phyloP scores from a whole-genome alignment of 2,797 vertebrate genomes.

The Thunnus albacares region DNA sequence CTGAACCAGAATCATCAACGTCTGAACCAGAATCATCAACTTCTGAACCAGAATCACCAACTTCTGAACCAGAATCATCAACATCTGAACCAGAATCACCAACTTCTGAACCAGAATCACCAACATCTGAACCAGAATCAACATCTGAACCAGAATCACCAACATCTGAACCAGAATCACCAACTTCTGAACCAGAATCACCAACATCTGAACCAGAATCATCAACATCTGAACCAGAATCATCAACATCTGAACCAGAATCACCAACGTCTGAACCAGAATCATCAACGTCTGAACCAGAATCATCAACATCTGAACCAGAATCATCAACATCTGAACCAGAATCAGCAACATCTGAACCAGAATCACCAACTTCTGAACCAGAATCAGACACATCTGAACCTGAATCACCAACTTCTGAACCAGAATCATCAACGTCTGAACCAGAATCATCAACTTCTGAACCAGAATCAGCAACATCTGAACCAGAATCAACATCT shows the following conservation, averaged over 20 bases:
- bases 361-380: neutral
- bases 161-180: neutral
- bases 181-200: neutral
- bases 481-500: neutral
- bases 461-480: neutral
- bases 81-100: neutral
- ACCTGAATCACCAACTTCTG: neutral
- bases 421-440: neutral
- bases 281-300: neutral
- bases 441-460: too few relatives aligned
- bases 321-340: too few relatives aligned
- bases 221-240: neutral
- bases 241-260: neutral
- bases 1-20: rapidly evolving
- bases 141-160: neutral
- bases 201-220: neutral
- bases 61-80: neutral
- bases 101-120: neutral
- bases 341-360: neutral
- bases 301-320: neutral
- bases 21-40: neutral
- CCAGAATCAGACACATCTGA: neutral
- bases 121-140: neutral
- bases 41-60: neutral
- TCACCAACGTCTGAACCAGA: neutral